Conservation (phyloP, 2,797 vertebrate species). For the Neosalanx taihuensis region DNA sequence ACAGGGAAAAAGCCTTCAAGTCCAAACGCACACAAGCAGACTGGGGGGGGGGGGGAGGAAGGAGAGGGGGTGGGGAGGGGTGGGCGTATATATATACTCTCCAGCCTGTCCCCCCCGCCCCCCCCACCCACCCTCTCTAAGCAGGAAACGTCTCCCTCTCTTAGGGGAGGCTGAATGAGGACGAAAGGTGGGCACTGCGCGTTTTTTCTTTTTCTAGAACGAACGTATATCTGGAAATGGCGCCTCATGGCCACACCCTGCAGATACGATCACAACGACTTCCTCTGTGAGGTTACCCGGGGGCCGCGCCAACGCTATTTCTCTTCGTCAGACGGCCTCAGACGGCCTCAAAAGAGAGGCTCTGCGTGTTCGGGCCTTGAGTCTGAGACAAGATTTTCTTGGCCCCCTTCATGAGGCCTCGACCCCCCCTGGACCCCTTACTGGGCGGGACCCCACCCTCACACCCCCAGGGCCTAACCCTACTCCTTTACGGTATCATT, state of each 20-base stretch:
- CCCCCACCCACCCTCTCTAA: conserved; percentile 38
- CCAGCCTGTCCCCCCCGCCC: conserved; percentile 48
- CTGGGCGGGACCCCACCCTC: conserved; percentile 24
- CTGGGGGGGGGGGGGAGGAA: too few species aligned
- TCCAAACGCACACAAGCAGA: conserved; percentile 62
- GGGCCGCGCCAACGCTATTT: too few species aligned
- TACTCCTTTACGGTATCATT: conserved; percentile 40
- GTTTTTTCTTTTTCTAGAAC: conserved; percentile 31
- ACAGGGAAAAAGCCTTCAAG: conserved; percentile 77
- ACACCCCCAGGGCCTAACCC: conserved; percentile 26
- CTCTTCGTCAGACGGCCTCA: too few species aligned
- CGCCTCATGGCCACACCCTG: conserved; percentile 13
- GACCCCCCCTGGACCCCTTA: not conserved
- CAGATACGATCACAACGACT: not conserved
- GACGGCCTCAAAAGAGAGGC: too few species aligned
- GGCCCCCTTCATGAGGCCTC: not conserved
- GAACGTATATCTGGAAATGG: conserved; percentile 27
- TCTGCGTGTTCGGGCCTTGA: too few species aligned
- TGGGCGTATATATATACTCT: conserved; percentile 36
- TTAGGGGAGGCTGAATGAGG: too few species aligned
- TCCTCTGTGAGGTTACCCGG: too few species aligned
- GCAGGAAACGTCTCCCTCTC: too few species aligned
- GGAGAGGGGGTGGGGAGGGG: too few species aligned
- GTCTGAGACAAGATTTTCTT: too few species aligned
- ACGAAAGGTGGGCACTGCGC: conserved; percentile 20